Base-by-base conservation (phyloP, 2,888 invertebrate genomes). In the Lapara coniferarum region DNA sequence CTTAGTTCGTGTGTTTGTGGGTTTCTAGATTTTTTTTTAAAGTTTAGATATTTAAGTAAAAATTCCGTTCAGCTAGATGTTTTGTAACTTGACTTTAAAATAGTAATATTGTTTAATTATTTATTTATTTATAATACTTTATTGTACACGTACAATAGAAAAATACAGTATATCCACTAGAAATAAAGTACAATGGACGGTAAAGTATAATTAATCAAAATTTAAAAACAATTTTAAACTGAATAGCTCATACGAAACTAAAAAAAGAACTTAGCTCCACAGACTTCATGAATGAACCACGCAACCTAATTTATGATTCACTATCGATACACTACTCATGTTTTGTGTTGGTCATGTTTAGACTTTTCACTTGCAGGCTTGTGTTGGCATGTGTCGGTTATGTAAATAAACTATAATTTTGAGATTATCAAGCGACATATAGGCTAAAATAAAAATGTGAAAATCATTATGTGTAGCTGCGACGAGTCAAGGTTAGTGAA, bases 401-500 rank as follows among this genome's bases (percentile, higher is more conserved):
- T 6, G 37, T 37, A 37, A 37, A 37, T 37, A 37, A 37, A 37
- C 37, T 57, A 58, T 19, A 52, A 69, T 69, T 63, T 67, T 69
- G 30, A 52, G 30, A 70, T 49, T 46, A 70, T 56, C 19, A 52
- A 72, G 72, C 69, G 73, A 72, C 74, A 75, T 73, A 75, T 71
- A 72, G 71, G 75, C 74, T 75, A 77, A 78, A 72, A 77, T 77
- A 78, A 81, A 78, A 71, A 70, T 79, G 75, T 71, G 73, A 37
- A 69, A 67, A 72, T 82, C 76, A 77, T 74, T 79, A 76, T 75
- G 44, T 77, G 71, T 71, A 58, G 63, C 68, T 74, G 49, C 71
- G 52, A 19, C 66, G 68, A 80, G 75, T 79, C 83, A 84, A 85
- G 84, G 84, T 78, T 81, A 75, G 71, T 73, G 76, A 75, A 74